Percentiles rank a stretch among this genome's conserved stretches.
phyloP scores from a whole-genome alignment of 2,113 vertebrate genomes.

The Laticauda colubrina region DNA sequence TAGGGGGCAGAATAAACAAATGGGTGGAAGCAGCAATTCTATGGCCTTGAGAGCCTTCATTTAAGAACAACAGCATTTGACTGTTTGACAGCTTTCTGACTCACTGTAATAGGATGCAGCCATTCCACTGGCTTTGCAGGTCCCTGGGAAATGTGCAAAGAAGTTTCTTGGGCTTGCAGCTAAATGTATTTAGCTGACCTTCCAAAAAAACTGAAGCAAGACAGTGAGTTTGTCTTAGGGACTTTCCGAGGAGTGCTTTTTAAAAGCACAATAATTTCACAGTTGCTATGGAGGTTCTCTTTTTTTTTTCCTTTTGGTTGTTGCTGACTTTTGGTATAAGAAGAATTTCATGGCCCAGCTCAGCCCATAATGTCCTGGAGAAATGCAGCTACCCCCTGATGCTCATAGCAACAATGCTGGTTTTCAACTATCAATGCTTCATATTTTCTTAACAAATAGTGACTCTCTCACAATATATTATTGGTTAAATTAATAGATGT shows the following conservation, averaged over 20 bases:
- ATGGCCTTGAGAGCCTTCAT: constrained; percentile 9
- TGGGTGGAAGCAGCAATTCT: constrained; percentile 20
- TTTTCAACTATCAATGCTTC: neutral
- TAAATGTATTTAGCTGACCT: constrained; percentile 5
- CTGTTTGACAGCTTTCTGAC: constrained; percentile 29
- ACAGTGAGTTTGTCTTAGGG: neutral
- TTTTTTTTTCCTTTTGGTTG: neutral
- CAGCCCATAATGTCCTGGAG: neutral
- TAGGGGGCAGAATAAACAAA: constrained; percentile 30
- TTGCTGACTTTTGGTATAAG: neutral
- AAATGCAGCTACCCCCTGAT: neutral
- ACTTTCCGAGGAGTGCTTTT: constrained; percentile 1
- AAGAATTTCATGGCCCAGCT: neutral
- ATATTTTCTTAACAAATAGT: neutral
- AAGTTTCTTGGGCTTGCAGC: neutral
- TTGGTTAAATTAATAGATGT: neutral
- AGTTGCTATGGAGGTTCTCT: neutral
- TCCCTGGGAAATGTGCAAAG: constrained; percentile 14
- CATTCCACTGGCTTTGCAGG: constrained; percentile 13
- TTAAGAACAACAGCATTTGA: constrained; percentile 32
- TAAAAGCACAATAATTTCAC: neutral
- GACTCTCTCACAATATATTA: neutral
- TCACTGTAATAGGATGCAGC: constrained; percentile 16
- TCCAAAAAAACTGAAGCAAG: neutral
- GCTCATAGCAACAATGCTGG: neutral